phyloP scores from a whole-genome alignment of 2,888 invertebrate species.

The Neoitamus cyanurus region DNA sequence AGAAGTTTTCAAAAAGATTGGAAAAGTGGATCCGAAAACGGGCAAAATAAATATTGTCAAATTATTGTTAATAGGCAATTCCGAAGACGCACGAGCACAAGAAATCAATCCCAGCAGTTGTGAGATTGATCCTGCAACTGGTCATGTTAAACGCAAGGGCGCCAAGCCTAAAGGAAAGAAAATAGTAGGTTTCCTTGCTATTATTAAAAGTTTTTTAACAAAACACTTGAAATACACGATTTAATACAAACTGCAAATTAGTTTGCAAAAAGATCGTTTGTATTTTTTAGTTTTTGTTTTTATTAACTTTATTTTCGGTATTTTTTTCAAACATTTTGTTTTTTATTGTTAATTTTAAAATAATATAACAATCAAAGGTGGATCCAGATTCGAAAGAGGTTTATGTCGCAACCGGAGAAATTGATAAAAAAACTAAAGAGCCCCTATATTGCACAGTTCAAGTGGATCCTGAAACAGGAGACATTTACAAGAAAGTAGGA shows the following conservation, averaged over 20 bases:
- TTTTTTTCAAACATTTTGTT: not conserved
- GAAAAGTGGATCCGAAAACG: conserved; percentile 77
- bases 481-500: conserved; percentile 79
- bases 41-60: conserved; percentile 67
- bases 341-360: conserved; percentile 55
- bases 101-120: not conserved
- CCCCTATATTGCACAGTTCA: conserved; percentile 78
- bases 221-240: not conserved
- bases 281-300: not conserved
- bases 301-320: not conserved
- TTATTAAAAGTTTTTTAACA: not conserved
- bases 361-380: conserved; percentile 72
- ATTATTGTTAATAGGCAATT: not conserved
- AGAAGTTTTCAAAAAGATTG: conserved; percentile 78
- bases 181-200: not conserved
- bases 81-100: not conserved
- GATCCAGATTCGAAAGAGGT: conserved; percentile 76
- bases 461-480: conserved; percentile 77
- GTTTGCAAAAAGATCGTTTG: not conserved
- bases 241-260: not conserved
- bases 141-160: not conserved
- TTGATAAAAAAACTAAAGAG: conserved; percentile 71
- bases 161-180: not conserved
- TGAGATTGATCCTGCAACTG: not conserved
- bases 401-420: conserved; percentile 76